Evolutionary conservation across 2,888 invertebrate genomes (phyloP).

Genomic region (Acrobasis repandana): DNA sequence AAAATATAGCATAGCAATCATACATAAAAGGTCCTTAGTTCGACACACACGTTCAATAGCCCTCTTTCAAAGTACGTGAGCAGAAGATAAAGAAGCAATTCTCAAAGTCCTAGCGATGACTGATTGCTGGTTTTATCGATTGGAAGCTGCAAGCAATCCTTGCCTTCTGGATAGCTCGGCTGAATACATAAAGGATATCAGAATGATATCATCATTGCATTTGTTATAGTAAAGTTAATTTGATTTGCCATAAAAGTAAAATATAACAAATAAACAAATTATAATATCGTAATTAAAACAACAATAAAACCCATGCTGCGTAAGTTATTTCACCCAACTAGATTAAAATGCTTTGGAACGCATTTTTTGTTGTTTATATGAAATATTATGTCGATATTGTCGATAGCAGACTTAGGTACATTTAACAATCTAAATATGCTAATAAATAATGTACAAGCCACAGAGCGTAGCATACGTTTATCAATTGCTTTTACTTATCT

Average conservation of each 20-base stretch:
- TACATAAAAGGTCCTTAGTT: neutral
- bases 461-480: neutral
- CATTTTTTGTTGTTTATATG: too few species aligned
- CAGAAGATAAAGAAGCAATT: conserved; percentile 10
- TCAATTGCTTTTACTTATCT: conserved; percentile 12
- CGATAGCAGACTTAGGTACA: too few species aligned
- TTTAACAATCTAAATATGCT: neutral
- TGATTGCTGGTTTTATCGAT: conserved; percentile 12
- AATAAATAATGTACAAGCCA: neutral
- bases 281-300: too few species aligned
- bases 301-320: too few species aligned
- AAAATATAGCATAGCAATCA: neutral
- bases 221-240: too few species aligned
- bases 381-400: too few species aligned
- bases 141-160: neutral
- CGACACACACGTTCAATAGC: neutral
- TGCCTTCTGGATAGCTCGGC: neutral
- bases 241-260: neutral
- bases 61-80: conserved; percentile 15
- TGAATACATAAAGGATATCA: neutral
- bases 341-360: too few species aligned
- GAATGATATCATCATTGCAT: neutral
- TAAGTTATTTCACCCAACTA: too few species aligned
- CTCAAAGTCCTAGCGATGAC: conserved; percentile 9
- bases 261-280: neutral